Percentiles rank a stretch among this genome's conserved stretches.
Evolutionary conservation across 2,888 invertebrate species (phyloP).

Genomic region (Acleris cristana): DNA sequence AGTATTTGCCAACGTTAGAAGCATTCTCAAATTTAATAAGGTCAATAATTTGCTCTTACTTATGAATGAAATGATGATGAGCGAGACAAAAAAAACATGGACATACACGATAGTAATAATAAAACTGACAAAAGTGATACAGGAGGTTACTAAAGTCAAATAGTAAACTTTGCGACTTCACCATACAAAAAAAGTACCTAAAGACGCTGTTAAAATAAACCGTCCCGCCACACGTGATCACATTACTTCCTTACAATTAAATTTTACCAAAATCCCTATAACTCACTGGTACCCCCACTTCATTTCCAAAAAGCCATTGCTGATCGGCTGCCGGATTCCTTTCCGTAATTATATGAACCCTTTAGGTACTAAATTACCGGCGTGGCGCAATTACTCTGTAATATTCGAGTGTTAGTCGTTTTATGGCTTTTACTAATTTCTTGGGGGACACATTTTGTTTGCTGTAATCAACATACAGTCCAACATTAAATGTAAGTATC

Average conservation of each 20-base stretch:
- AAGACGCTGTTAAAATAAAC: background rate
- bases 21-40: no score
- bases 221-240: background rate
- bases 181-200: no score
- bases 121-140: no score
- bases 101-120: no score
- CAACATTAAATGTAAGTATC: no score
- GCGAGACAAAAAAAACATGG: no score
- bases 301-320: constrained; percentile 53
- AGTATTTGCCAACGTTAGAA: no score
- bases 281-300: constrained; percentile 37
- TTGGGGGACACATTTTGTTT: constrained; percentile 47
- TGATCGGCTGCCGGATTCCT: constrained; percentile 59
- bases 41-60: no score
- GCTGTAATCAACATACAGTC: constrained; percentile 17
- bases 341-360: constrained; percentile 61
- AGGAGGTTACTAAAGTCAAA: no score
- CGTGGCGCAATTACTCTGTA: constrained; percentile 58
- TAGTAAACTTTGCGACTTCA: no score
- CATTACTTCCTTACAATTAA: constrained; percentile 12
- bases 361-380: constrained; percentile 56
- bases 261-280: constrained; percentile 22
- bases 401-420: constrained; percentile 55
- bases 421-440: constrained; percentile 55
- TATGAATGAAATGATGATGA: no score